Conservation (phyloP, 2,797 vertebrate species). For the Trematomus bernacchii region DNA sequence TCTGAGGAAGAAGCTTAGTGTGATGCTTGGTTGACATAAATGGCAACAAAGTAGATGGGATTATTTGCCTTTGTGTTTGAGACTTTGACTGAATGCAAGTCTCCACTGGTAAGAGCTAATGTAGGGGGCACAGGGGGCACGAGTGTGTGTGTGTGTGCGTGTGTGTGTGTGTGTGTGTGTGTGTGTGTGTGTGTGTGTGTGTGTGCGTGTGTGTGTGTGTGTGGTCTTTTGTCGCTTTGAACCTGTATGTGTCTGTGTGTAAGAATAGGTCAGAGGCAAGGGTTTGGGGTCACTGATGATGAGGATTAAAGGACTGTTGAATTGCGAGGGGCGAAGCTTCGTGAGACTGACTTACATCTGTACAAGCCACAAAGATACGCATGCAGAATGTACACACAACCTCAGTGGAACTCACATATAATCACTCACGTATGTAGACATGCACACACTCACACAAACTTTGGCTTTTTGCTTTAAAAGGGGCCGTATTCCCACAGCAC, state of each 20-base stretch:
- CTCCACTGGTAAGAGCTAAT: slow-evolving; percentile 65
- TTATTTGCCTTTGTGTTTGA: slow-evolving; percentile 60
- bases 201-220: slow-evolving; percentile 69
- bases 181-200: slow-evolving; percentile 66
- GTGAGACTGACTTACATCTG: slow-evolving; percentile 71
- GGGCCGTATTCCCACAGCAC: slow-evolving; percentile 61
- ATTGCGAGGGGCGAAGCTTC: slow-evolving; percentile 68
- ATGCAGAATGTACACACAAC: slow-evolving; percentile 56
- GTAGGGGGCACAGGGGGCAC: slow-evolving; percentile 51
- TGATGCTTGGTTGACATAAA: slow-evolving; percentile 73
- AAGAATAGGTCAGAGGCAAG: slow-evolving; percentile 60
- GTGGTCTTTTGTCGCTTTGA: slow-evolving; percentile 67
- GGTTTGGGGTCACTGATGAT: slow-evolving; percentile 79
- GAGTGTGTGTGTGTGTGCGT: slow-evolving; percentile 65
- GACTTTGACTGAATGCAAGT: slow-evolving; percentile 53
- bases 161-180: slow-evolving; percentile 71
- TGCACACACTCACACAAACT: slow-evolving; percentile 69
- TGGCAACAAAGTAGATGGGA: slow-evolving; percentile 58
- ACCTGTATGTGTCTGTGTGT: slow-evolving; percentile 57
- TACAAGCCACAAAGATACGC: slow-evolving; percentile 68
- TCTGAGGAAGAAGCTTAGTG: slow-evolving; percentile 48
- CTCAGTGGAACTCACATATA: slow-evolving; percentile 69
- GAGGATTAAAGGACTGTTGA: slow-evolving; percentile 82
- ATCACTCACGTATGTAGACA: slow-evolving; percentile 73
- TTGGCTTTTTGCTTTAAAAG: slow-evolving; percentile 65